phyloP scores from a whole-genome alignment of 2,888 invertebrate genomes.

The Neoscelio sp. region DNA sequence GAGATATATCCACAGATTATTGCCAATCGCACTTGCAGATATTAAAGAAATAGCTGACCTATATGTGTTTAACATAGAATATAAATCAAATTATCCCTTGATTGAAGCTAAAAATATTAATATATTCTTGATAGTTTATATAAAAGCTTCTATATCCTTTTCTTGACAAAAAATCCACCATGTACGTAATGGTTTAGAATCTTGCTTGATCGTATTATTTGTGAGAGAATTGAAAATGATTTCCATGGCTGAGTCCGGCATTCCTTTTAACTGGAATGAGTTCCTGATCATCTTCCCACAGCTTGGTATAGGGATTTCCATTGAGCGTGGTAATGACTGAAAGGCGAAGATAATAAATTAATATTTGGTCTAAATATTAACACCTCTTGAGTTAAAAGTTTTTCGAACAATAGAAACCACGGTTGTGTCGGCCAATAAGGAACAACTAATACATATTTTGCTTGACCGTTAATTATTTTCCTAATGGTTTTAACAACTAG shows the following conservation, averaged over 20 bases:
- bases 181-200: too few relatives aligned
- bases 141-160: not conserved
- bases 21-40: not conserved
- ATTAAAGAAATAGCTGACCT: conserved; percentile 8
- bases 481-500: conserved; percentile 13
- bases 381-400: not conserved
- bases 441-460: conserved; percentile 17
- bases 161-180: not conserved
- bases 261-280: not conserved
- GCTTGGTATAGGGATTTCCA: not conserved
- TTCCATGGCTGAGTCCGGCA: too few relatives aligned
- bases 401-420: not conserved
- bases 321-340: not conserved
- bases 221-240: too few relatives aligned
- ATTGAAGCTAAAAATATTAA: not conserved
- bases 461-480: conserved; percentile 69
- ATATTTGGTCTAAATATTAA: not conserved
- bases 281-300: not conserved
- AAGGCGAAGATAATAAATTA: not conserved
- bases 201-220: too few relatives aligned
- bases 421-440: too few relatives aligned
- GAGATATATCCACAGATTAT: not conserved
- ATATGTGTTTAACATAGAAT: not conserved
- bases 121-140: not conserved
- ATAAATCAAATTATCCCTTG: not conserved